A percentile compares a stretch with the other conserved stretches of the same genome.
Evolutionary conservation across 2,888 invertebrate species (phyloP).

Genomic region (Saturnia japonica): DNA sequence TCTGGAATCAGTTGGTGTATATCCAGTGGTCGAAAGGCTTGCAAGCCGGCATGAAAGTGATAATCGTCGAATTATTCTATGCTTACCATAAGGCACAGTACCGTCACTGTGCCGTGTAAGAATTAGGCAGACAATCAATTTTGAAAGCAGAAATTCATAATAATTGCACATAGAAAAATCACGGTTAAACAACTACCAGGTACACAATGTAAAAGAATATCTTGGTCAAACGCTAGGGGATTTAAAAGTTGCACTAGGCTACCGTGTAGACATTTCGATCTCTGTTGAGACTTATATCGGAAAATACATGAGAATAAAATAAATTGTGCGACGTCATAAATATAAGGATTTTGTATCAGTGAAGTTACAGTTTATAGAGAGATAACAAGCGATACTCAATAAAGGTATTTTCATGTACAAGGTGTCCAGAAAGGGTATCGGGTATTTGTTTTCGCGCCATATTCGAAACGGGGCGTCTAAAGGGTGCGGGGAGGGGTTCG

Average conservation of each 20-base stretch:
- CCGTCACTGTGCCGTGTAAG: too few species aligned
- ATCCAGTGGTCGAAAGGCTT: too few species aligned
- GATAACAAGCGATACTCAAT: background rate
- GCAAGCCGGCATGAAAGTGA: too few species aligned
- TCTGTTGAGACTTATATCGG: slow-evolving; percentile 11
- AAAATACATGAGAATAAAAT: slow-evolving; percentile 24
- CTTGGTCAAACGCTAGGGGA: background rate
- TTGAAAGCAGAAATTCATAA: background rate
- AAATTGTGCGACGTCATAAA: slow-evolving; percentile 28
- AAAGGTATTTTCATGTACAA: background rate
- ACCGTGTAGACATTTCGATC: background rate
- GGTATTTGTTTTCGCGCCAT: too few species aligned
- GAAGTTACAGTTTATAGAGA: background rate
- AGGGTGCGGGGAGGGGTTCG: too few species aligned
- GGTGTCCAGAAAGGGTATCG: too few species aligned
- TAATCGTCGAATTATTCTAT: too few species aligned
- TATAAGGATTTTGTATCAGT: slow-evolving; percentile 27
- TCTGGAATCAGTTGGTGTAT: too few species aligned
- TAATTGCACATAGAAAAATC: background rate
- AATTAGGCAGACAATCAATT: background rate
- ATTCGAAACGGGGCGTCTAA: too few species aligned
- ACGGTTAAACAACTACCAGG: background rate
- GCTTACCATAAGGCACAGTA: too few species aligned
- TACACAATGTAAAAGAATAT: background rate
- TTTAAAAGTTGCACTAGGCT: background rate